A percentile compares a stretch with the other conserved stretches of the same genome.
These are phyloP conservation scores for Halcyon chelicuti DNA, from an alignment of 2,797 vertebrate species.

Conservation along the genomic window DNA sequence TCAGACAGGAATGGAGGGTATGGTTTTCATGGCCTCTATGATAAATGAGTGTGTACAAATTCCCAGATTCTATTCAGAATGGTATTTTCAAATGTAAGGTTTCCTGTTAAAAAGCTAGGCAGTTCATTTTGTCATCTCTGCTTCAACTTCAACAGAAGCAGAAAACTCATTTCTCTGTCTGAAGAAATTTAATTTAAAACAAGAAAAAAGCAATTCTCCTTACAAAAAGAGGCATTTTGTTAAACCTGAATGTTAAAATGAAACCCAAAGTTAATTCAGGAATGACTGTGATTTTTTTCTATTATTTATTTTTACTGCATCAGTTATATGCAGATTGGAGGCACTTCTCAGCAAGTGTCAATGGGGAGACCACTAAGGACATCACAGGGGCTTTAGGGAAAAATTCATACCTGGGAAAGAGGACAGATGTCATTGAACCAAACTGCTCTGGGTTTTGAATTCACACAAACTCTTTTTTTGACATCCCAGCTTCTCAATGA, in stretches of 20 bases:
- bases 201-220: conserved; percentile 13
- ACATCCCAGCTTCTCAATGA: neutral
- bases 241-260: conserved; percentile 17
- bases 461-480: neutral
- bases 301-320: neutral
- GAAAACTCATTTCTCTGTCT: conserved; percentile 38
- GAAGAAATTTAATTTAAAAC: conserved; percentile 49
- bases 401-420: neutral
- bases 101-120: conserved; percentile 22
- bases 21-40: neutral
- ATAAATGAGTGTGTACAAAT: conserved; percentile 23
- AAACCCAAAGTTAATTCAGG: neutral
- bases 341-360: neutral
- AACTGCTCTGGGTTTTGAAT: neutral
- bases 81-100: conserved; percentile 20
- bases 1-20: neutral
- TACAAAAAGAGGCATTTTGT: conserved; percentile 3
- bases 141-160: conserved; percentile 20
- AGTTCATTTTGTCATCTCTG: conserved; percentile 49
- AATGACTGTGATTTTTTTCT: neutral
- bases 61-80: neutral
- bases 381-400: neutral
- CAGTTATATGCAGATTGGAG: neutral
- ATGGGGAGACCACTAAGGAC: neutral
- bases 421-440: neutral